Evolutionary conservation across 1,140 invertebrate species (phyloP).

Genomic region (Ips nitidus): DNA sequence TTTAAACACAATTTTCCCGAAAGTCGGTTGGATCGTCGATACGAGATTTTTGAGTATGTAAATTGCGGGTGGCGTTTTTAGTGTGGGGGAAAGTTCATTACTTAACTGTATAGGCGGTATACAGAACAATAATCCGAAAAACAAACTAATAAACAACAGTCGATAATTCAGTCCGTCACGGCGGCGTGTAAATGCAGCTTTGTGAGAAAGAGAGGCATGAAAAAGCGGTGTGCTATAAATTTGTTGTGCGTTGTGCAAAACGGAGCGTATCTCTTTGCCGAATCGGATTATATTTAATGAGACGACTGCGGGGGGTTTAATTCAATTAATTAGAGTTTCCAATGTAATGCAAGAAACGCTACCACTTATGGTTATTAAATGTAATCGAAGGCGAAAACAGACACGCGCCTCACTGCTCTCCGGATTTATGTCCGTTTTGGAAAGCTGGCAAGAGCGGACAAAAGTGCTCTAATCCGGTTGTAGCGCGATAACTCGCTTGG

Average conservation of each 20-base stretch:
- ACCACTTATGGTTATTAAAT: neutral
- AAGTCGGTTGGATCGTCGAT: neutral
- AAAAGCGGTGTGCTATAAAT: slow-evolving; percentile 22
- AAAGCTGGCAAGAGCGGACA: no score
- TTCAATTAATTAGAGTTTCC: slow-evolving; percentile 30
- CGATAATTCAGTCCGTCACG: slow-evolving; percentile 17
- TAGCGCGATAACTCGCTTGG: slow-evolving; percentile 18
- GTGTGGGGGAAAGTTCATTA: neutral
- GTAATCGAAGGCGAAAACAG: slow-evolving; percentile 6
- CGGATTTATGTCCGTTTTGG: no score
- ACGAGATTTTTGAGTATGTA: neutral
- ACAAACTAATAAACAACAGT: slow-evolving; percentile 18
- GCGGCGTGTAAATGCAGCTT: slow-evolving; percentile 32
- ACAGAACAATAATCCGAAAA: neutral
- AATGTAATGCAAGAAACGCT: neutral
- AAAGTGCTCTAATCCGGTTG: slow-evolving; percentile 16
- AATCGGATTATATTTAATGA: slow-evolving; percentile 36
- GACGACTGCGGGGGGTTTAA: slow-evolving; percentile 22
- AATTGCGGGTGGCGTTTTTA: neutral
- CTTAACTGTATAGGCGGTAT: neutral
- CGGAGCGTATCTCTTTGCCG: slow-evolving; percentile 28
- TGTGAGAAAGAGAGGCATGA: slow-evolving; percentile 28
- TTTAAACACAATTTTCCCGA: slow-evolving; percentile 17
- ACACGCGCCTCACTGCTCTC: no score
- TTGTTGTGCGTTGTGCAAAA: slow-evolving; percentile 25